Percentiles rank a stretch among this genome's conserved stretches.
phyloP scores from a whole-genome alignment of 1,140 invertebrate species.

The Cherax destructor region DNA sequence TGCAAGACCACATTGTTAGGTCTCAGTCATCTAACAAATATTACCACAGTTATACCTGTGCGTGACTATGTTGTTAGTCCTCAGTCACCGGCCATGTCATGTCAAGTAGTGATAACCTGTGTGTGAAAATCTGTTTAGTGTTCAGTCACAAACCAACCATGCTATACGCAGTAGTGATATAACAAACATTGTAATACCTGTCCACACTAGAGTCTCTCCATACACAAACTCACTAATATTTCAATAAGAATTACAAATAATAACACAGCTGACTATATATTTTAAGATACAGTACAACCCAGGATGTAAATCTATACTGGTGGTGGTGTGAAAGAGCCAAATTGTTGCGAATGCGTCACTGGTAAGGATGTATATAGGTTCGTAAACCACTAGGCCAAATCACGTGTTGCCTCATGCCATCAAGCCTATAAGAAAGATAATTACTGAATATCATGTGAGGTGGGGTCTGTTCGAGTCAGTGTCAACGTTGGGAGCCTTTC shows the following conservation, averaged over 20 bases:
- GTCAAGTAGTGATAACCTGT: too few relatives aligned
- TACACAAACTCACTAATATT: not conserved
- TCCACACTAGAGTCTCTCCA: not conserved
- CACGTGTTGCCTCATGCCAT: conserved; percentile 1
- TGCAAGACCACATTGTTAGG: too few relatives aligned
- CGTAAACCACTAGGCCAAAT: not conserved
- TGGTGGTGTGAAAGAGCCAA: not conserved
- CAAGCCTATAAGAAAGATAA: not conserved
- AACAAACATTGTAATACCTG: not conserved
- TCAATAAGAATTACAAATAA: not conserved
- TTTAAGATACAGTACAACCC: not conserved
- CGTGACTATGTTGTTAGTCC: not conserved
- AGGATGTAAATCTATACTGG: not conserved
- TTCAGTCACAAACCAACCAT: too few relatives aligned
- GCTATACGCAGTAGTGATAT: not conserved
- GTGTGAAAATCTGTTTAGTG: too few relatives aligned
- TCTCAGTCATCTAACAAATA: too few relatives aligned
- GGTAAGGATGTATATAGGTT: not conserved
- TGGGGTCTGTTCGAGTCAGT: not conserved
- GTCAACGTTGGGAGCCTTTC: too few relatives aligned
- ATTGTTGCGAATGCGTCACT: not conserved
- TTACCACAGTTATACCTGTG: too few relatives aligned
- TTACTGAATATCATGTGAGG: too few relatives aligned
- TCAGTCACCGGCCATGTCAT: not conserved
- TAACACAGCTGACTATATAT: too few relatives aligned